phyloP scores from a whole-genome alignment of 1,140 invertebrate genomes.

The Acyrthosiphon pisum region DNA sequence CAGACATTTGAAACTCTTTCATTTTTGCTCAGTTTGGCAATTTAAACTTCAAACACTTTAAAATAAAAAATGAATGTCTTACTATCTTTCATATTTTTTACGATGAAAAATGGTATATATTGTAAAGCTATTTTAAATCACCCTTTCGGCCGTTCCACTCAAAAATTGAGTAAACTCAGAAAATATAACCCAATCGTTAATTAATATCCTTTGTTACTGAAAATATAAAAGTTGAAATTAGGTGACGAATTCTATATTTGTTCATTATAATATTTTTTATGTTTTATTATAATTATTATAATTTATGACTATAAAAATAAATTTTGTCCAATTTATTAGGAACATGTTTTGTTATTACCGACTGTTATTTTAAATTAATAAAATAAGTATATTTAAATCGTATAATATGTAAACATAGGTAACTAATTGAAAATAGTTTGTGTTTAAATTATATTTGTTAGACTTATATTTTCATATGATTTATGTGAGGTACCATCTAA shows the following conservation, averaged over 20 bases:
- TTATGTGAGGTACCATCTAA: background rate
- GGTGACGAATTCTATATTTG: background rate
- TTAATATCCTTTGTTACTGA: background rate
- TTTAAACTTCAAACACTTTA: background rate
- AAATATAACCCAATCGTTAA: background rate
- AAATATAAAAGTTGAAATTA: background rate
- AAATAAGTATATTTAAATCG: background rate
- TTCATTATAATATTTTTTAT: background rate
- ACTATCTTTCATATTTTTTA: background rate
- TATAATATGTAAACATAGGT: background rate
- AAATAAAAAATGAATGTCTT: background rate
- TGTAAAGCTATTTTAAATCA: background rate
- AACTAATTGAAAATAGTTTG: background rate
- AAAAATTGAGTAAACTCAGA: background rate
- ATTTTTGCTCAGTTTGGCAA: background rate
- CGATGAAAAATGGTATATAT: background rate
- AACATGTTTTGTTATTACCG: background rate
- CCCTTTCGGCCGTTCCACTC: background rate
- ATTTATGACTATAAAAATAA: conserved; percentile 8
- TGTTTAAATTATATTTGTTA: background rate
- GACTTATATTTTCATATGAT: background rate
- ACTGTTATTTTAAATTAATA: background rate
- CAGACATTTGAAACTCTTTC: background rate
- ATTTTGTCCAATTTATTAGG: background rate
- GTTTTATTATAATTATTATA: conserved; percentile 7